These are phyloP conservation scores for Bostrychus sinensis DNA, from an alignment of 2,113 vertebrate species.

Conservation along the genomic window DNA sequence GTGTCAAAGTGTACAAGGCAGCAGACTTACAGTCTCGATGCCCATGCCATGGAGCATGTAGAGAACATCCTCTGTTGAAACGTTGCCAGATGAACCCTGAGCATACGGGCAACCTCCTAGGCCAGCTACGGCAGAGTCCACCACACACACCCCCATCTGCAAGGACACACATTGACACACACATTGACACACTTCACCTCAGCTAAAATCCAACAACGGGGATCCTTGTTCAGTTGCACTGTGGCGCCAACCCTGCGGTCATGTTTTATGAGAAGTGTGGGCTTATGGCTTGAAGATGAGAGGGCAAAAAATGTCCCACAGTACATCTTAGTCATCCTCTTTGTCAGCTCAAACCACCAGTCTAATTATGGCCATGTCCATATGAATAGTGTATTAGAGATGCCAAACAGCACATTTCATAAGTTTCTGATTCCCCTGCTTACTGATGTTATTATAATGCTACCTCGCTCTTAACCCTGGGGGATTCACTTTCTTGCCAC, in stretches of 20 bases:
- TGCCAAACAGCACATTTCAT: constrained; percentile 62
- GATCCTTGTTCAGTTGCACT: constrained; percentile 63
- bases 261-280: constrained; percentile 62
- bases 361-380: constrained; percentile 64
- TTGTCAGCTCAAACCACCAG: constrained; percentile 61
- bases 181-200: constrained; percentile 23
- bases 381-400: constrained; percentile 53
- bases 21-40: constrained; percentile 88
- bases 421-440: constrained; percentile 65
- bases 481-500: constrained; percentile 62
- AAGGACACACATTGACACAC: constrained; percentile 67
- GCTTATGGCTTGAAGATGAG: constrained; percentile 59
- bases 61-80: constrained; percentile 93
- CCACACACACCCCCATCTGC: constrained; percentile 93
- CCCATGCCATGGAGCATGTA: constrained; percentile 95
- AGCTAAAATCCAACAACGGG: constrained; percentile 65
- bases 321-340: constrained; percentile 72
- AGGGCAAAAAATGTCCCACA: constrained; percentile 66
- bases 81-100: constrained; percentile 92
- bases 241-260: constrained; percentile 44
- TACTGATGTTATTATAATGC: constrained; percentile 63
- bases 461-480: constrained; percentile 41
- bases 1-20: constrained; percentile 24
- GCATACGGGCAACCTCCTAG: constrained; percentile 95
- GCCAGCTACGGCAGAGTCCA: constrained; percentile 92